These are phyloP conservation scores for Heptranchias perlo DNA, from an alignment of 2,113 vertebrate species.

Conservation along the genomic window DNA sequence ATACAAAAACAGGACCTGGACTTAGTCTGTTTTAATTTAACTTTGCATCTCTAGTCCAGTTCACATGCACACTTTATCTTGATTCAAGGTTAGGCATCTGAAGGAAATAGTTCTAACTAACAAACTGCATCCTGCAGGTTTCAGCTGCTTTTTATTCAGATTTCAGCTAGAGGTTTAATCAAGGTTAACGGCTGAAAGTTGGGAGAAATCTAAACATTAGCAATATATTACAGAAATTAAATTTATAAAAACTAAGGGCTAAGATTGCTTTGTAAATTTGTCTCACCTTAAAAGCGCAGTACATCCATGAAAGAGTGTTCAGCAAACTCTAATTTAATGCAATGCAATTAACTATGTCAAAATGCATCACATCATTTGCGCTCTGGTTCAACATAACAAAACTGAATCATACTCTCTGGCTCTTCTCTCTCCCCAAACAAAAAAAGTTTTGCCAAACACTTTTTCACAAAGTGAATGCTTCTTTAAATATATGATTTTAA, in stretches of 20 bases:
- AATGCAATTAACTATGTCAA: not conserved
- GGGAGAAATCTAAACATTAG: not conserved
- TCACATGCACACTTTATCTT: not conserved
- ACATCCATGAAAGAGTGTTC: not conserved
- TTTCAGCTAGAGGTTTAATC: not conserved
- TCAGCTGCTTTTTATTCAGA: not conserved
- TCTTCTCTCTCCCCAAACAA: not conserved
- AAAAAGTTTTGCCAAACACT: not conserved
- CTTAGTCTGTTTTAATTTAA: not conserved
- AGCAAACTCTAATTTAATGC: not conserved
- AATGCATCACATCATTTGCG: not conserved
- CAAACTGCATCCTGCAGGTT: too few relatives aligned
- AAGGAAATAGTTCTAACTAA: not conserved
- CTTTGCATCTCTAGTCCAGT: not conserved
- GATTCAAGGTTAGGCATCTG: not conserved
- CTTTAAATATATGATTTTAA: not conserved
- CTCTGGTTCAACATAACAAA: not conserved
- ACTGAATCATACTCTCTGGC: not conserved
- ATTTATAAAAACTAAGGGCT: not conserved
- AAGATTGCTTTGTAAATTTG: not conserved
- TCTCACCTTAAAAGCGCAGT: not conserved
- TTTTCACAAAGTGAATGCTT: not conserved
- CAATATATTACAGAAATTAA: too few relatives aligned
- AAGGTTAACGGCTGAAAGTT: not conserved
- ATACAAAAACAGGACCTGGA: not conserved